These are phyloP conservation scores for Lordiphosa fenestrarum DNA, from an alignment of 2,888 invertebrate species.

Conservation along the genomic window DNA sequence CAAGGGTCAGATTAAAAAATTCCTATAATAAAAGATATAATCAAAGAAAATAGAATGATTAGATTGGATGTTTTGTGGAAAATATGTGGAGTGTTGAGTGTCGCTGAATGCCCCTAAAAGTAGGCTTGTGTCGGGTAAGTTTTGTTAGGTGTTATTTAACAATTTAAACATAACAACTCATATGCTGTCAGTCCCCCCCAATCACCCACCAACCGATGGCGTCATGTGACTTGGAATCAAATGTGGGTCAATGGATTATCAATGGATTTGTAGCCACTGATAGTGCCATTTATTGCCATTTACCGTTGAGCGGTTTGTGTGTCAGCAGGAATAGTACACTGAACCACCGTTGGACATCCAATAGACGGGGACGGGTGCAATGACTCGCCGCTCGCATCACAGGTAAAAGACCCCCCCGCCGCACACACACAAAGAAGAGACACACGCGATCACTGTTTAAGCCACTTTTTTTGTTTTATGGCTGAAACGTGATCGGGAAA, in stretches of 20 bases:
- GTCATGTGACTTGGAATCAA: constrained; percentile 45
- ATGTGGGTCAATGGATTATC: constrained; percentile 38
- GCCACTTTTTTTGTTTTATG: constrained; percentile 19
- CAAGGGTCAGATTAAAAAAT: too few species aligned
- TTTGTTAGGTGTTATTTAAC: too few species aligned
- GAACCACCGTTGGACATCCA: constrained; percentile 12
- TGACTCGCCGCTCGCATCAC: constrained; percentile 29
- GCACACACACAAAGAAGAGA: too few species aligned
- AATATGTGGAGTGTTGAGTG: too few species aligned
- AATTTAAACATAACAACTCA: too few species aligned
- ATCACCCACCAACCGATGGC: constrained; percentile 22
- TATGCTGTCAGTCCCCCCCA: too few species aligned
- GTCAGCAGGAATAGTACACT: neutral
- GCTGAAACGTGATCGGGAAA: constrained; percentile 46
- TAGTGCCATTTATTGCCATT: constrained; percentile 10
- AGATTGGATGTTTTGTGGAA: too few species aligned
- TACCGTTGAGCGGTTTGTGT: neutral
- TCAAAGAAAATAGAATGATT: too few species aligned
- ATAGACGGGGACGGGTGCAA: constrained; percentile 31
- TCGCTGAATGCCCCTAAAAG: too few species aligned
- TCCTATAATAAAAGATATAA: too few species aligned
- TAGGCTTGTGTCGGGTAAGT: too few species aligned
- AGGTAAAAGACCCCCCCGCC: neutral
- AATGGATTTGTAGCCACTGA: constrained; percentile 9
- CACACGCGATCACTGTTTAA: constrained; percentile 15